phyloP scores from a whole-genome alignment of 2,888 invertebrate species.

The Hirtodrosophila trivittata region DNA sequence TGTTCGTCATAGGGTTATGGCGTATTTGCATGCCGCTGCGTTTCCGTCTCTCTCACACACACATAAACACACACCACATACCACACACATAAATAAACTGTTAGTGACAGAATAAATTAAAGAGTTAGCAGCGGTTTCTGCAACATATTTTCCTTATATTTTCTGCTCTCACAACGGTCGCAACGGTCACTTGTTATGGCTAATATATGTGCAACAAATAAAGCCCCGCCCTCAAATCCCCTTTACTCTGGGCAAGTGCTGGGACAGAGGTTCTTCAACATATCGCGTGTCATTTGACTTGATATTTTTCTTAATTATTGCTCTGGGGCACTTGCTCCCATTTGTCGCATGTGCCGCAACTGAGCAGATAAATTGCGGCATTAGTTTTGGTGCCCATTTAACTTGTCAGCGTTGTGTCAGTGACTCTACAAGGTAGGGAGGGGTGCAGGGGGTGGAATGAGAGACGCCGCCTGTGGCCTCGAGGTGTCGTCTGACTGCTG shows the following conservation, averaged over 20 bases:
- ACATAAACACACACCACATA: slow-evolving; percentile 6
- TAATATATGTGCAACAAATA: slow-evolving; percentile 40
- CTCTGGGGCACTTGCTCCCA: slow-evolving; percentile 35
- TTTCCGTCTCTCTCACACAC: slow-evolving; percentile 52
- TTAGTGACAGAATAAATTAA: slow-evolving; percentile 5
- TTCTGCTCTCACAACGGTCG: neutral
- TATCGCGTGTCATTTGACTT: slow-evolving; percentile 64
- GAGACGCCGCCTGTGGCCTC: slow-evolving; percentile 47
- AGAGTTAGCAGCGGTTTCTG: neutral
- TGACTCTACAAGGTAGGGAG: neutral
- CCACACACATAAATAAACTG: neutral
- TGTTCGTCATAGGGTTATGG: slow-evolving; percentile 64
- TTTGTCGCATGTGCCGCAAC: slow-evolving; percentile 35
- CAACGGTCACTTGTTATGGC: slow-evolving; percentile 37
- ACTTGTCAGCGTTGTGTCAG: slow-evolving; percentile 43
- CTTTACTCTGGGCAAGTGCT: neutral
- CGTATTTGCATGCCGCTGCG: slow-evolving; percentile 68
- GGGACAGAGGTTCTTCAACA: slow-evolving; percentile 6
- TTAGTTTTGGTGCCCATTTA: slow-evolving; percentile 48
- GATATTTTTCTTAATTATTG: slow-evolving; percentile 62
- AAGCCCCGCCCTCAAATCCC: neutral
- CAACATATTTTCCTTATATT: slow-evolving; percentile 28
- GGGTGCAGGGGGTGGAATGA: neutral
- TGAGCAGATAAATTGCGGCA: slow-evolving; percentile 42
- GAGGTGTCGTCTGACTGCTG: slow-evolving; percentile 42